Percentiles rank a stretch among this genome's conserved stretches.
These are phyloP conservation scores for Acridotheres tristis DNA, from an alignment of 2,797 vertebrate genomes.

Conservation along the genomic window DNA sequence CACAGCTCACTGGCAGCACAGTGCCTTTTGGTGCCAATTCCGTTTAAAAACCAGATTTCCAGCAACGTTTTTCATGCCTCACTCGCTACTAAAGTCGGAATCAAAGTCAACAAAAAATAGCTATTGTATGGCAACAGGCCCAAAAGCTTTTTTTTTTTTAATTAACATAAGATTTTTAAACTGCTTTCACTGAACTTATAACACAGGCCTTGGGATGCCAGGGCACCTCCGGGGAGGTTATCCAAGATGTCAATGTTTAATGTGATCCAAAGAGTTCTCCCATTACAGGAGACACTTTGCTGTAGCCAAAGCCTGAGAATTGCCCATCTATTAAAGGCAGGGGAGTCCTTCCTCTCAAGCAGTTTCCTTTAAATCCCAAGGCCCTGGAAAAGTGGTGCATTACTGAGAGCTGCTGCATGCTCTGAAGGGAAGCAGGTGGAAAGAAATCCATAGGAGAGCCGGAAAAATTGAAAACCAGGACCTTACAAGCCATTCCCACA, in stretches of 20 bases:
- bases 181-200: not conserved
- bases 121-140: not conserved
- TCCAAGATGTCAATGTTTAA: constrained; percentile 48
- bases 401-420: not conserved
- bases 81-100: constrained; percentile 34
- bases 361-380: not conserved
- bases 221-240: constrained; percentile 8
- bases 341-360: not conserved
- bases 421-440: not conserved
- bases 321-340: not conserved
- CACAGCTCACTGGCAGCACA: constrained; percentile 41
- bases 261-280: constrained; percentile 38
- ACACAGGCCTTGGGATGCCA: not conserved
- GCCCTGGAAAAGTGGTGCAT: not conserved
- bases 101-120: constrained; percentile 52
- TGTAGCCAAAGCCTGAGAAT: not conserved
- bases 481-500: constrained; percentile 40
- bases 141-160: not conserved
- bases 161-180: constrained; percentile 15
- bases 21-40: constrained; percentile 37
- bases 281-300: not conserved
- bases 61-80: constrained; percentile 43
- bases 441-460: not conserved
- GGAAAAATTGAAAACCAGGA: not conserved
- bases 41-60: constrained; percentile 55